These are phyloP conservation scores for Knipowitschia caucasica DNA, from an alignment of 2,797 vertebrate species.

Conservation along the genomic window DNA sequence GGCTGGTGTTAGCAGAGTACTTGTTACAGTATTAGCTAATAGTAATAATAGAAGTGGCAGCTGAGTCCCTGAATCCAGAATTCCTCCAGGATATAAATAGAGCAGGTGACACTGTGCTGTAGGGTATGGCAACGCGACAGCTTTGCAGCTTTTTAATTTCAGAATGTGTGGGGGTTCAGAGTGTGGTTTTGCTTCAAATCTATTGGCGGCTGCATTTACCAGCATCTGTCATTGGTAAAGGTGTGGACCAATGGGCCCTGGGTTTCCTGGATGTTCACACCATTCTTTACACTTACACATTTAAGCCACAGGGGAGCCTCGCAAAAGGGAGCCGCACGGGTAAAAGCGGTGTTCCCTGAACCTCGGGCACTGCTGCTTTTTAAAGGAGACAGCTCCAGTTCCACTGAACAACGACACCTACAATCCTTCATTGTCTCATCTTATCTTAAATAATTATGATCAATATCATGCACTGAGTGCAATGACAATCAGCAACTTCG, in stretches of 20 bases:
- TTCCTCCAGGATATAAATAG: slow-evolving; percentile 73
- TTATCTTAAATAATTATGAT: too few relatives aligned
- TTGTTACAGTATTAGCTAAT: slow-evolving; percentile 74
- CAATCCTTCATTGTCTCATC: too few relatives aligned
- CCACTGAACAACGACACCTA: too few relatives aligned
- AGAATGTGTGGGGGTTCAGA: slow-evolving; percentile 14
- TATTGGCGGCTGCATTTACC: slow-evolving; percentile 16
- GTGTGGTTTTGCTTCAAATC: slow-evolving; percentile 25
- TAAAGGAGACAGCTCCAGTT: too few relatives aligned
- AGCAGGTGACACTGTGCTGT: slow-evolving; percentile 55
- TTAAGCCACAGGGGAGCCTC: slow-evolving; percentile 44
- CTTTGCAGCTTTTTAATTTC: slow-evolving; percentile 52
- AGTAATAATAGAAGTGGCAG: slow-evolving; percentile 77
- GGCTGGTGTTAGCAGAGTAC: slow-evolving; percentile 56
- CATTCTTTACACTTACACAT: slow-evolving; percentile 63
- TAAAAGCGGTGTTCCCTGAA: slow-evolving; percentile 40
- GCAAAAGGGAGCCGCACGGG: slow-evolving; percentile 45
- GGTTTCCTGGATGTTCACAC: slow-evolving; percentile 66
- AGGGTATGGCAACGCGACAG: slow-evolving; percentile 44
- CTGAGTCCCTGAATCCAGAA: slow-evolving; percentile 75
- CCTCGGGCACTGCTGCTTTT: too few relatives aligned
- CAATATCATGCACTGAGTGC: too few relatives aligned
- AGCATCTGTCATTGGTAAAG: slow-evolving; percentile 24
- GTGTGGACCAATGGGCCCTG: slow-evolving; percentile 17
- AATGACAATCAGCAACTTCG: too few relatives aligned